Conservation (phyloP, 2,113 vertebrate species). For the Rhea pennata region DNA sequence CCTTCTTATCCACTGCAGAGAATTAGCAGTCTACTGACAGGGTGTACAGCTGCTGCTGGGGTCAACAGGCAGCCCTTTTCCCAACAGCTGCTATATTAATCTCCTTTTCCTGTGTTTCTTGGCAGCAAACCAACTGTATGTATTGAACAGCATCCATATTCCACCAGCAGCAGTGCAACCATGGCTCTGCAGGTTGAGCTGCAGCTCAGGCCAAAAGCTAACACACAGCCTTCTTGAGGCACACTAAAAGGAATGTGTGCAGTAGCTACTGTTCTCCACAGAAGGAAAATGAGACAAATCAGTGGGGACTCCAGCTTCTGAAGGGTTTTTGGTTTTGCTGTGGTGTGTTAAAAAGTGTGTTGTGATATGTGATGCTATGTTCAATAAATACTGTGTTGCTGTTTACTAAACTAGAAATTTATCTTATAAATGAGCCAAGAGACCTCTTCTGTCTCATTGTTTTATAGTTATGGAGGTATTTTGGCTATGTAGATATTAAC, state of each 20-base stretch:
- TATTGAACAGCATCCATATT: not conserved
- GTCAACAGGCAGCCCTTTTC: not conserved
- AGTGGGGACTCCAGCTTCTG: not conserved
- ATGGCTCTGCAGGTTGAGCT: not conserved
- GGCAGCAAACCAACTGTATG: not conserved
- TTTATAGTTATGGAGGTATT: not conserved
- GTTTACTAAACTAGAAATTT: not conserved
- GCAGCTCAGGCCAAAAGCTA: not conserved
- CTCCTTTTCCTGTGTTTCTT: no score
- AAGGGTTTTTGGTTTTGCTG: not conserved
- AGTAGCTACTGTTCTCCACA: not conserved
- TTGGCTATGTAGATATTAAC: not conserved
- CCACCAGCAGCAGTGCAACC: not conserved
- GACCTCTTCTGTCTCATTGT: not conserved
- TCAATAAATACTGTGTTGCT: not conserved
- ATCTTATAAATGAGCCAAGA: no score
- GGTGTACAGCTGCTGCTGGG: not conserved
- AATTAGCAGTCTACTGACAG: not conserved
- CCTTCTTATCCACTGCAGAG: not conserved
- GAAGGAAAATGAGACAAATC: not conserved
- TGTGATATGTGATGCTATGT: not conserved
- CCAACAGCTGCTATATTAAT: not conserved
- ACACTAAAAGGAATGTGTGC: not conserved
- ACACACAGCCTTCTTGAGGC: not conserved
- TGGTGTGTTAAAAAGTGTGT: not conserved